Base-by-base conservation (phyloP, 64 coral and sea anemone species). In the Anthopleura sola region DNA sequence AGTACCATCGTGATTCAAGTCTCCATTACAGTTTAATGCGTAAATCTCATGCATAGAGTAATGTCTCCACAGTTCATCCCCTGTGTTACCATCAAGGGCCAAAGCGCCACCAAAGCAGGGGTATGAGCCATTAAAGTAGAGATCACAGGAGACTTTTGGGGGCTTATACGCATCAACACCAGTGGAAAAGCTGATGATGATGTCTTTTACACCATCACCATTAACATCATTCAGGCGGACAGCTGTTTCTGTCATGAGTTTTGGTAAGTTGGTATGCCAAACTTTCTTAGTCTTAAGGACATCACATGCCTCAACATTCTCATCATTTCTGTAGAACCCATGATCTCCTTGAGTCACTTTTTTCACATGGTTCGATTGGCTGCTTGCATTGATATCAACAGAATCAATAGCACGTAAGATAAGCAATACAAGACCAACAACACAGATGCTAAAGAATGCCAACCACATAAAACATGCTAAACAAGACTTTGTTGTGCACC, bases 31-130 rank as follows among this genome's bases (percentile, higher is more conserved):
- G 62, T 98, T 98, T 44, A 98, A 31, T 32, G 89, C 90, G 92
- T 91, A 98, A 32, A 98, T 85, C 85, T 98, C 96, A 92, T 98
- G 96, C 89, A 98, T 94, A 20, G 89, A 92, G 40, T 98, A 98
- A 92, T 98, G 96, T 60, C 96, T 77, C 96, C 96, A 98, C 49
- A 98, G 71, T 49, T 98, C 92, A 19, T 92, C 39, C 11, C 96
- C 96, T 75, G 96, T 94, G 37, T 21, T 84, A 36, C 96, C 96
- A 88, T 98, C 96, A 60, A 98, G 81, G 24, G 92, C 92, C 18
- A 94, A 38, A 10, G 90, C 83, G 6, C 96, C 96, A 34, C 96
- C 96, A 87, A 86, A 98, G 60, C 96, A 98, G 13, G 96, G 96
- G 49, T 88, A 98, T 11, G 92, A 92, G 5, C 92, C 92, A 90